These are phyloP conservation scores for Dendrolimus houi DNA, from an alignment of 2,888 invertebrate species.

Conservation along the genomic window DNA sequence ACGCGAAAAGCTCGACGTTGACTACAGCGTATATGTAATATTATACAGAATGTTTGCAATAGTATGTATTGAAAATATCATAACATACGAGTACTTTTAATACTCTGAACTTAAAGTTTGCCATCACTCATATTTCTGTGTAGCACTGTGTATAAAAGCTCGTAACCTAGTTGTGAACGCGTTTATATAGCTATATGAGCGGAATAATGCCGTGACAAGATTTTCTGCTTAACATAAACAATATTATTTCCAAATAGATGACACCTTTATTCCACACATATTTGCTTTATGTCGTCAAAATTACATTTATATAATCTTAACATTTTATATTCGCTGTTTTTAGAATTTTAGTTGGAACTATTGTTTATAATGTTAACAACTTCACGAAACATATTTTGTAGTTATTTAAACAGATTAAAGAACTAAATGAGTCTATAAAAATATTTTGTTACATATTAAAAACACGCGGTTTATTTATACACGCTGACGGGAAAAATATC, in stretches of 20 bases:
- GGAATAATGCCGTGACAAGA: conserved; percentile 55
- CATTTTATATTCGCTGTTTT: neutral
- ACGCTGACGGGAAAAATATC: too few relatives aligned
- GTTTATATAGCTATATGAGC: conserved; percentile 16
- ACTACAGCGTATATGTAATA: too few relatives aligned
- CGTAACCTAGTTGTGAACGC: neutral
- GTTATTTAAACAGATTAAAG: conserved; percentile 3
- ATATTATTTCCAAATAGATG: conserved; percentile 50
- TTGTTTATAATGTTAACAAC: neutral
- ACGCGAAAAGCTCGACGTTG: too few relatives aligned
- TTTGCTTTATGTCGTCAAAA: neutral
- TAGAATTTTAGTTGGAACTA: neutral
- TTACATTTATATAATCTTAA: neutral
- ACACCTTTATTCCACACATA: conserved; percentile 10
- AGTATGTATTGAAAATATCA: too few relatives aligned
- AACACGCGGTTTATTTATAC: too few relatives aligned
- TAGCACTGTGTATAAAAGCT: neutral
- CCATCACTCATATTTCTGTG: neutral
- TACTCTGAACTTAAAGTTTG: too few relatives aligned
- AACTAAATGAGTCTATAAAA: neutral
- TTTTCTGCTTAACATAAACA: conserved; percentile 70
- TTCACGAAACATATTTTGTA: neutral
- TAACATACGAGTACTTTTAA: too few relatives aligned
- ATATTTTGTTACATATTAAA: too few relatives aligned
- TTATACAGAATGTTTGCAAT: too few relatives aligned